Percentiles rank a stretch among this genome's conserved stretches.
Evolutionary conservation across 2,113 vertebrate genomes (phyloP).

Genomic region (Ceyx margarethae): DNA sequence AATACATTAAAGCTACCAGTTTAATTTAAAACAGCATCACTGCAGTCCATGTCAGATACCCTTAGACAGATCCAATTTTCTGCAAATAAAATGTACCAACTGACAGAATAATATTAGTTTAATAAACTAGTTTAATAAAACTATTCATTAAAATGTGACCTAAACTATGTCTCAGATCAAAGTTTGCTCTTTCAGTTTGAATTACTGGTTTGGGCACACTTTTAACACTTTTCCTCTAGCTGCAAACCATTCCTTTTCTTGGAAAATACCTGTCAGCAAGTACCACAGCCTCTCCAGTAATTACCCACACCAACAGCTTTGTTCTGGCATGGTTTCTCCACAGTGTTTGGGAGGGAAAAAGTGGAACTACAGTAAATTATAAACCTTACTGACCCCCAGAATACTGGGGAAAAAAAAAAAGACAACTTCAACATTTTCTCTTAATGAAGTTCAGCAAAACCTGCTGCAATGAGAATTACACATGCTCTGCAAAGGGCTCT

Average conservation of each 20-base stretch:
- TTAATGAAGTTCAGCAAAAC: not conserved
- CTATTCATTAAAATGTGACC: conserved; percentile 57
- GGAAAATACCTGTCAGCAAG: conserved; percentile 56
- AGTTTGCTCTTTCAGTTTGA: conserved; percentile 41
- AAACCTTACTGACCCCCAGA: not conserved
- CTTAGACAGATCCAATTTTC: conserved; percentile 56
- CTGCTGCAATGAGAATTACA: not conserved
- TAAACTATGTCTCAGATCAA: conserved; percentile 48
- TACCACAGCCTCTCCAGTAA: conserved; percentile 47
- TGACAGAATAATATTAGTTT: conserved; percentile 65
- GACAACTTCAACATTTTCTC: not conserved
- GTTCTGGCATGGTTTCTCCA: conserved; percentile 36
- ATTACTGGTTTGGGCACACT: conserved; percentile 36
- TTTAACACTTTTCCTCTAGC: conserved; percentile 44
- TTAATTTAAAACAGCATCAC: conserved; percentile 44
- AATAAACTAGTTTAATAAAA: conserved; percentile 63
- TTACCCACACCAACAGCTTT: conserved; percentile 35
- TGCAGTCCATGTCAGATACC: conserved; percentile 7
- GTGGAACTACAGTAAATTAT: not conserved
- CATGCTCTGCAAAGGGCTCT: not conserved
- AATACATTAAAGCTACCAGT: conserved; percentile 12
- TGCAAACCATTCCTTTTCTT: conserved; percentile 48
- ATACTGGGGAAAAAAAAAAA: not conserved
- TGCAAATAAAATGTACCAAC: conserved; percentile 55
- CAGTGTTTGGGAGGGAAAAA: not conserved